Percentiles rank a stretch among this genome's conserved stretches.
Conservation (phyloP, 2,113 vertebrate genomes). For the Anoura caudifer region DNA sequence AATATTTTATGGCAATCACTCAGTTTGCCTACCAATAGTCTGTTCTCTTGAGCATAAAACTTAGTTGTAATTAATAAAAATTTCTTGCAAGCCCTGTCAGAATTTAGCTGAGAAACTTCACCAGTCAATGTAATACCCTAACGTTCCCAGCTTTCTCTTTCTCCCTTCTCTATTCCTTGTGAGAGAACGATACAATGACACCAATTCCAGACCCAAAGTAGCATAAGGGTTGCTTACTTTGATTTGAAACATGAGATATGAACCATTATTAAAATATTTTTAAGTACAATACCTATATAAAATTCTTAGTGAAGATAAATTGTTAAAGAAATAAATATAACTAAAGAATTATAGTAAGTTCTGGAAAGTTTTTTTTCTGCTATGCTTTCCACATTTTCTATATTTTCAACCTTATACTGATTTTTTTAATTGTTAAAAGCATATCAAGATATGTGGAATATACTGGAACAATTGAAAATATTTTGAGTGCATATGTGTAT, state of each 20-base stretch:
- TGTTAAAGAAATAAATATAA: neutral
- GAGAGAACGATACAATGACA: neutral
- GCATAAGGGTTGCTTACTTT: neutral
- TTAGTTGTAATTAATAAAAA: slow-evolving; percentile 8
- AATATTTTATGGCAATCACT: neutral
- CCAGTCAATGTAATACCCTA: neutral
- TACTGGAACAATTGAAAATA: neutral
- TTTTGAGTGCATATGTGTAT: neutral
- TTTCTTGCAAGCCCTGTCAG: neutral
- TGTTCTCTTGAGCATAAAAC: neutral
- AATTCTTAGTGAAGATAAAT: neutral
- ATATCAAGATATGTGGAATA: neutral
- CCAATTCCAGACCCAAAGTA: neutral
- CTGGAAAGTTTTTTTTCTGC: neutral
- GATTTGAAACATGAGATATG: neutral
- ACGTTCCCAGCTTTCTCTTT: neutral
- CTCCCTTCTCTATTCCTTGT: neutral
- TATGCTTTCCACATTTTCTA: neutral
- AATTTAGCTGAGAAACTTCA: neutral
- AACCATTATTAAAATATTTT: neutral
- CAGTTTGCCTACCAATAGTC: neutral
- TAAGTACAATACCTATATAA: neutral
- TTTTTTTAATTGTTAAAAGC: neutral
- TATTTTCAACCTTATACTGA: neutral
- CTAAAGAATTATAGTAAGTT: neutral